Base-by-base conservation (phyloP, 1,140 invertebrate species). In the Drosophila melanica region DNA sequence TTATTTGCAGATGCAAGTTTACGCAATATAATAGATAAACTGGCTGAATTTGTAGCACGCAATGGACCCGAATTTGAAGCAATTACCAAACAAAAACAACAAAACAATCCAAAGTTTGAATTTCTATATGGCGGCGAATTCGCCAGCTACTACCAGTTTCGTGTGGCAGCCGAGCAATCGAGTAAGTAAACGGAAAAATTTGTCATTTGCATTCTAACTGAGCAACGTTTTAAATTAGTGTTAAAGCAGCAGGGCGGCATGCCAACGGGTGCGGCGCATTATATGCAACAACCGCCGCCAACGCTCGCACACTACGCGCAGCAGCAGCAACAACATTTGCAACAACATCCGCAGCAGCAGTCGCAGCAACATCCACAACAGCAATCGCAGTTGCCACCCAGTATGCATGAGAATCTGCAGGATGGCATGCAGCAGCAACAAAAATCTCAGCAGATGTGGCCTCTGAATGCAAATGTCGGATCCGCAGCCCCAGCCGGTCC, bases 31-130 rank as follows among this genome's bases (percentile, higher is more conserved):
- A 99, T 99, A 87, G 98, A 99, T 93, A 99, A 99, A 94, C 93
- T 99, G 79, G 98, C 98, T 2, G 97, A 98, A 92, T 99, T 99
- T 95, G 98, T 99, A 59, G 98, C 98, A 70, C 94, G 98, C 92
- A 99, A 99, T 96, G 98, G 98, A 16, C 98, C 97, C 2, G 98
- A 99, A 92, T 99, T 99, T 93, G 98, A 99, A 93, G 95, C 97
- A 91, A 99, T 99, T 95, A 99, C 98, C 48, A 99, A 99, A 94
- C 97, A 97, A 86, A 99, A 99, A 93, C 98, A 99, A 92, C 96
- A 98, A 92, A 97, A 98, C 87, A 99, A 99, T 93, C 97, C 98
- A 11, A 98, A 98, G 91, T 99, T 99, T 93, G 95, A 96, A 75
- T 99, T 99, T 93, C 93, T 99, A 37, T 99, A 98, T 94, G 98